Evolutionary conservation across 1,140 invertebrate genomes (phyloP), one percentile per base, ranked within the genome.

Genomic region (Antheraea pernyi): DNA sequence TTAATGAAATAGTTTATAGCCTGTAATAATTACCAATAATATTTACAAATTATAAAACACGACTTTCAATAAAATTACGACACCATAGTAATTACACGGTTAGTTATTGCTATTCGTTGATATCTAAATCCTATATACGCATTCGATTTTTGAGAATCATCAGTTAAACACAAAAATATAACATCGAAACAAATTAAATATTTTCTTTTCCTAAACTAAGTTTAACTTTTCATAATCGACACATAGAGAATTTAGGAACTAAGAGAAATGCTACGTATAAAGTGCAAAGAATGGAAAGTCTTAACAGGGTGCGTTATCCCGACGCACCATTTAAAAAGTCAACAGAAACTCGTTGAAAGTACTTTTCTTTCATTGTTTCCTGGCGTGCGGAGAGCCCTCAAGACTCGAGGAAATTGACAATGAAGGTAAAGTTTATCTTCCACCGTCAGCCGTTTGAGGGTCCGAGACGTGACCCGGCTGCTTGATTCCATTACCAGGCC

Each of bases 361-460:
- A 83, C 80, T 88, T 86, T 83, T 86, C 82, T 84, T 85, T 81
- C 82, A 86, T 86, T 86, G 85, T 86, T 88, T 86, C 84, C 84
- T 79, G 72, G 75, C 76, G 79, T 72, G 76, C 75, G 69, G 78
- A 84, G 81, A 77, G 78, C 80, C 73, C 82, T 84, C 77, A 76
- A 81, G 75, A 79, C 83, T 81, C 71, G 71, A 76, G 81, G 82
- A 88, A 86, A 84, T 84, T 84, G 82, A 83, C 84, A 85, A 86
- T 86, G 85, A 88, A 88, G 81, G 85, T 85, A 84, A 86, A 86
- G 83, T 88, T 82, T 84, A 88, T 83, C 84, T 85, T 84, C 73
- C 73, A 80, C 79, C 73, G 80, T 83, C 83, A 83, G 81, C 79
- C 79, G 75, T 80, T 85, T 83, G 79, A 79, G 78, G 79, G 78